Evolutionary conservation across 1,140 invertebrate species (phyloP).

Genomic region (Philopotamus ludificatus): DNA sequence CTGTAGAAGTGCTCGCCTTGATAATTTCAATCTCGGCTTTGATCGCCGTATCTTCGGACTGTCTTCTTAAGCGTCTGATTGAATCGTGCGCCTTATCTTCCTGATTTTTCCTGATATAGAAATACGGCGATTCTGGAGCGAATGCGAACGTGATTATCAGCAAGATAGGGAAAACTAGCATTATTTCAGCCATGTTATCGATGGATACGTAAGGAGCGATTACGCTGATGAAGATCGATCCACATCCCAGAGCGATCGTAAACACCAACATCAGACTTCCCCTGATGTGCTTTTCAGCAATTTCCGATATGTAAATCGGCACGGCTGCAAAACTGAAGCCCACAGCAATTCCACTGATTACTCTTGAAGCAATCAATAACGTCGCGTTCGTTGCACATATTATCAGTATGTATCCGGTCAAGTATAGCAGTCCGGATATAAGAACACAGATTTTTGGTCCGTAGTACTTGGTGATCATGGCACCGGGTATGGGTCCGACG

Average conservation of each 20-base stretch:
- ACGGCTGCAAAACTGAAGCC: slow-evolving; percentile 20
- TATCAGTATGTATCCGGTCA: slow-evolving; percentile 44
- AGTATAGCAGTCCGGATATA: slow-evolving; percentile 40
- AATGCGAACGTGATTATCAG: slow-evolving; percentile 23
- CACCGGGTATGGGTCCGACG: slow-evolving; percentile 34
- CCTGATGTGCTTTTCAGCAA: slow-evolving; percentile 31
- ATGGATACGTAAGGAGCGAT: slow-evolving; percentile 27
- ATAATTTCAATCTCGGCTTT: slow-evolving; percentile 25
- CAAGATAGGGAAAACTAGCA: slow-evolving; percentile 19
- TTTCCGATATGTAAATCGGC: slow-evolving; percentile 33
- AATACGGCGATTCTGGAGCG: slow-evolving; percentile 29
- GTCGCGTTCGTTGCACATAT: slow-evolving; percentile 9
- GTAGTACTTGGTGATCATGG: slow-evolving; percentile 41
- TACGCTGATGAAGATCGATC: slow-evolving; percentile 1
- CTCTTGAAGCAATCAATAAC: slow-evolving; percentile 14
- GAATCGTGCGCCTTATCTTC: slow-evolving; percentile 13
- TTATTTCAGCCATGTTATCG: slow-evolving; percentile 17
- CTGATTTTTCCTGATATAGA: slow-evolving; percentile 15
- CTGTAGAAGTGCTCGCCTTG: slow-evolving; percentile 2
- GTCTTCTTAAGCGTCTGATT: slow-evolving; percentile 19
- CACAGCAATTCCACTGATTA: slow-evolving; percentile 25
- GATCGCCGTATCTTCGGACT: not conserved
- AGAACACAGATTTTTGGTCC: slow-evolving; percentile 46
- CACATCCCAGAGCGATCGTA: slow-evolving; percentile 2
- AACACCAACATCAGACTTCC: slow-evolving; percentile 29